phyloP scores from a whole-genome alignment of 2,797 vertebrate species.

The Glyptemys insculpta region DNA sequence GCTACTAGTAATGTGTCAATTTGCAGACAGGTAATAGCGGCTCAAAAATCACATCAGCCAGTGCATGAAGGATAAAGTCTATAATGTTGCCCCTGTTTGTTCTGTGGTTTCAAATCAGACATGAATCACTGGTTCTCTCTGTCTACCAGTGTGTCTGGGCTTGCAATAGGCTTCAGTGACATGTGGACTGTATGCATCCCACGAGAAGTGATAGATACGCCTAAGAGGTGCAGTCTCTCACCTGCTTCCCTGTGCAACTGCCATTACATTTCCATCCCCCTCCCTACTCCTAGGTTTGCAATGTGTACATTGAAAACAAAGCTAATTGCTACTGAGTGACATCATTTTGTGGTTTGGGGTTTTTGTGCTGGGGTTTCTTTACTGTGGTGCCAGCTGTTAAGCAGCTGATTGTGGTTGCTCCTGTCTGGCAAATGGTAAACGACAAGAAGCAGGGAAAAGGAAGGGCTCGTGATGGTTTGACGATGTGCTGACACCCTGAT shows the following conservation, averaged over 20 bases:
- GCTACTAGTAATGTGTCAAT: constrained; percentile 32
- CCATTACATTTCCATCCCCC: not conserved
- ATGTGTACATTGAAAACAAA: constrained; percentile 43
- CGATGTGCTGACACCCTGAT: constrained; percentile 21
- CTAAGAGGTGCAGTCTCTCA: not conserved
- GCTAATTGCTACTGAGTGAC: constrained; percentile 60
- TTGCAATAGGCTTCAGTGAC: not conserved
- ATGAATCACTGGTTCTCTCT: not conserved
- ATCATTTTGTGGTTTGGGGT: constrained; percentile 28
- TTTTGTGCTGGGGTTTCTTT: constrained; percentile 14
- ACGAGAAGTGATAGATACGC: not conserved
- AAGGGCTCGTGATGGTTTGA: constrained; percentile 38
- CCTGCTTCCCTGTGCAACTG: not conserved
- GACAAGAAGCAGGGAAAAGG: not conserved
- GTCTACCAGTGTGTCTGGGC: fast-evolving
- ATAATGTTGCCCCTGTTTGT: not conserved
- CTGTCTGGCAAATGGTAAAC: constrained; percentile 20
- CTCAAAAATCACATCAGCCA: not conserved
- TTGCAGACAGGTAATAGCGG: constrained; percentile 37
- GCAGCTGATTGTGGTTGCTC: not conserved
- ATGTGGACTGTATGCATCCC: not conserved
- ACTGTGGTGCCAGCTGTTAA: not conserved
- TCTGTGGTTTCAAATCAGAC: not conserved
- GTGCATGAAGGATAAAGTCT: not conserved
- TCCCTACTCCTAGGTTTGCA: not conserved